Base-by-base conservation (phyloP, 2,888 invertebrate genomes). In the Mesodorylaimus sp. region DNA sequence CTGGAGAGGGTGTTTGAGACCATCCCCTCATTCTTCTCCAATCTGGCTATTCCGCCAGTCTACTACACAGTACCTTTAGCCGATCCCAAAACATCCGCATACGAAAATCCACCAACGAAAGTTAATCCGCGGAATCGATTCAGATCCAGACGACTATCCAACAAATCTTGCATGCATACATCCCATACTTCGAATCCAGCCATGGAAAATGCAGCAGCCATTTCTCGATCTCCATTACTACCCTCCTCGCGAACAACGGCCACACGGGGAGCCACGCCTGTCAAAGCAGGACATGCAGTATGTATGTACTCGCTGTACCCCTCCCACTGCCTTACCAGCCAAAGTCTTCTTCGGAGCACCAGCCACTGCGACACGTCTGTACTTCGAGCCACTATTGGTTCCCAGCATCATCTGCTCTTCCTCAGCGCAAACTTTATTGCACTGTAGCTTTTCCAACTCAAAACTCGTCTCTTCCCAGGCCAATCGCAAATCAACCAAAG, bases 21-120 rank as follows among this genome's bases (percentile, higher is more conserved):
- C n/a, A n/a, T n/a, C n/a, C n/a, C n/a, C n/a, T n/a, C n/a, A n/a
- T n/a, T n/a, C n/a, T n/a, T n/a, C n/a, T n/a, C n/a, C n/a, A n/a
- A n/a, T n/a, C n/a, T n/a, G n/a, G n/a, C n/a, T n/a, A n/a, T n/a
- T n/a, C n/a, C n/a, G n/a, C n/a, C n/a, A n/a, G 27, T 46, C 21
- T 28, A 3, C 19, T 51, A 37, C 13, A 42, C 21, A 45, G 5
- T 29, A 45, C 70, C 73, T 73, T 89, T 93, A 0, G 88, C 93
- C 0, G 93, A 91, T 3, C 95, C 95, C 47, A 93, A 73, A 0
- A 93, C 95, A 81, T 88, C 88, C 41, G 89, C 93, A 68, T 91
- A 95, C 69, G 91, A 93, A 68, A 97, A 97, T n/a, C 97, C 97
- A 42, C 89, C 95, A 0, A 93, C 93, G 67, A 95, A 95, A 45